Percentiles rank a stretch among this genome's conserved stretches.
These are phyloP conservation scores for Toxotes chatareus DNA, from an alignment of 2,113 vertebrate genomes.

Conservation along the genomic window DNA sequence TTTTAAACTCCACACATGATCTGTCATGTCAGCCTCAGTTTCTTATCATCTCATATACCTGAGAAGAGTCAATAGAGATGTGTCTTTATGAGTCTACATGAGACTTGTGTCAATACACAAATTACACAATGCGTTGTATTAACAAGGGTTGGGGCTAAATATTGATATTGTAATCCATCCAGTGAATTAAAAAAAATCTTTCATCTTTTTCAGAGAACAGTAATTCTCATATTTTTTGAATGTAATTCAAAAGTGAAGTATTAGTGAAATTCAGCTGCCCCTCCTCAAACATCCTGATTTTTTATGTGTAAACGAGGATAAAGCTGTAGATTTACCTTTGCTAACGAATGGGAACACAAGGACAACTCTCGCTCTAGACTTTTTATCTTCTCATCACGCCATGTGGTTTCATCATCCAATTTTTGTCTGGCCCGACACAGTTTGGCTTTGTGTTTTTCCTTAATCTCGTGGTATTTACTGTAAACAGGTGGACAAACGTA, in stretches of 20 bases:
- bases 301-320: background rate
- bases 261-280: background rate
- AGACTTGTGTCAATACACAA: background rate
- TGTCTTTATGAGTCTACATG: background rate
- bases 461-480: constrained; percentile 73
- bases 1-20: background rate
- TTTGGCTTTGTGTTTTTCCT: constrained; percentile 60
- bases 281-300: background rate
- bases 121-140: background rate
- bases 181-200: background rate
- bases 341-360: constrained; percentile 59
- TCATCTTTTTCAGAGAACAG: background rate
- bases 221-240: background rate
- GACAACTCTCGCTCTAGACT: constrained; percentile 64
- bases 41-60: background rate
- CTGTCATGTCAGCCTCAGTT: background rate
- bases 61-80: background rate
- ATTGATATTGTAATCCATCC: background rate
- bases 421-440: constrained; percentile 58
- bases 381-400: constrained; percentile 70
- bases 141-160: background rate
- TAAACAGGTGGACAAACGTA: background rate
- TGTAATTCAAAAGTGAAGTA: background rate
- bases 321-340: constrained; percentile 52
- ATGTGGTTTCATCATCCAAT: constrained; percentile 57